Conservation (phyloP, 2,797 vertebrate genomes). For the Ciconia nigra region DNA sequence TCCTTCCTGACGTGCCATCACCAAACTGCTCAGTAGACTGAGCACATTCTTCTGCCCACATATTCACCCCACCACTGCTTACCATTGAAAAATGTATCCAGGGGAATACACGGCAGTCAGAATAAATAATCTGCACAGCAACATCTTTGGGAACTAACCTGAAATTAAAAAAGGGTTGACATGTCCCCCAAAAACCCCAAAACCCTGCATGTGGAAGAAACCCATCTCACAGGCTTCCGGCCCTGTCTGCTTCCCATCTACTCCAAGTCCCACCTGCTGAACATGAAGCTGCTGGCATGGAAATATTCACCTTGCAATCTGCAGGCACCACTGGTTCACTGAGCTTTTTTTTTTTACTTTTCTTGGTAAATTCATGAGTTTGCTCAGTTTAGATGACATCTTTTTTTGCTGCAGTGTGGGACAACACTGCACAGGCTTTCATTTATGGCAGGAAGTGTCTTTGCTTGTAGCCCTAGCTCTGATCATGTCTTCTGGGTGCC, state of each 20-base stretch:
- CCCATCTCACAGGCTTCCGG: not conserved
- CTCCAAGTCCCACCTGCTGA: not conserved
- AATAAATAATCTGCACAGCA: not conserved
- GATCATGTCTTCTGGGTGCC: not conserved
- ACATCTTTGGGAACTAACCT: not conserved
- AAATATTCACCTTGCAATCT: not conserved
- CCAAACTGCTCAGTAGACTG: not conserved
- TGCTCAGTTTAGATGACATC: not conserved
- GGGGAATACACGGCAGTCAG: not conserved
- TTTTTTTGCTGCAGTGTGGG: not conserved
- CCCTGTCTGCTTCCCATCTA: not conserved
- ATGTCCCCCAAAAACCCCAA: not conserved
- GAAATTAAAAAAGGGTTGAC: not conserved
- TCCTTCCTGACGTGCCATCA: not conserved
- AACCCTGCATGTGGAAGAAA: not conserved
- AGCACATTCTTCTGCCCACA: not conserved
- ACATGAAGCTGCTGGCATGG: not conserved
- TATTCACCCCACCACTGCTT: not conserved
- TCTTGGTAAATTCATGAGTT: not conserved
- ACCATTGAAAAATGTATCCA: not conserved
- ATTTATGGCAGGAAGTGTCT: not conserved
- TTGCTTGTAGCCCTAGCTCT: not conserved
- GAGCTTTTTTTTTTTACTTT: not conserved
- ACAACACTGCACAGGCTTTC: not conserved
- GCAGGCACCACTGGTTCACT: not conserved